phyloP scores from a whole-genome alignment of 92 coral and sea anemone species.

The Hydrozoanthus gracilis region DNA sequence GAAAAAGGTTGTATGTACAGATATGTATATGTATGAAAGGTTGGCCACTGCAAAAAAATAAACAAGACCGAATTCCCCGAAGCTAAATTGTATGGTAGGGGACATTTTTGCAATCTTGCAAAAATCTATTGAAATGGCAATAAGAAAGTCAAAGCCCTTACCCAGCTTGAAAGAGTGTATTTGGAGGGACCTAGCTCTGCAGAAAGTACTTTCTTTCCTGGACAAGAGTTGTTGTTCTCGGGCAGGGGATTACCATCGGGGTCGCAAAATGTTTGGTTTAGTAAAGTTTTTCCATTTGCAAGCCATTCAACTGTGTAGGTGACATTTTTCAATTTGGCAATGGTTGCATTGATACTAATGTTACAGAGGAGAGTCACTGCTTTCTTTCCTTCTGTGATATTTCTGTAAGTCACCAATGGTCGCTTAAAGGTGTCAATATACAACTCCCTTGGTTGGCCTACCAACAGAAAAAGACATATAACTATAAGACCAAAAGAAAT shows the following conservation, averaged over 20 bases:
- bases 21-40: too few relatives aligned
- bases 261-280: not conserved
- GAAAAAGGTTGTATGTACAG: too few relatives aligned
- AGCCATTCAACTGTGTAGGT: conserved; percentile 3
- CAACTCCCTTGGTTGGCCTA: not conserved
- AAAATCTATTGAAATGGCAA: too few relatives aligned
- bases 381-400: not conserved
- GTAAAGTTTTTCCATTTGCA: not conserved
- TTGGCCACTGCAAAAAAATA: too few relatives aligned
- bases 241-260: not conserved
- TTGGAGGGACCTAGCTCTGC: conserved; percentile 1
- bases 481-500: not conserved
- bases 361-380: conserved; percentile 3
- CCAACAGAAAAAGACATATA: not conserved
- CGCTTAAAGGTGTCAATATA: not conserved
- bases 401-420: not conserved
- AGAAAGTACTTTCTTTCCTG: not conserved
- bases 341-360: not conserved
- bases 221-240: not conserved
- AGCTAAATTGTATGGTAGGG: too few relatives aligned
- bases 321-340: not conserved
- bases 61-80: too few relatives aligned
- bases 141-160: not conserved
- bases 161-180: not conserved
- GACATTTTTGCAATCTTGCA: too few relatives aligned